Evolutionary conservation across 1,140 invertebrate genomes (phyloP), one percentile per base, ranked within the genome.

Genomic region (Drosophila grimshawi): DNA sequence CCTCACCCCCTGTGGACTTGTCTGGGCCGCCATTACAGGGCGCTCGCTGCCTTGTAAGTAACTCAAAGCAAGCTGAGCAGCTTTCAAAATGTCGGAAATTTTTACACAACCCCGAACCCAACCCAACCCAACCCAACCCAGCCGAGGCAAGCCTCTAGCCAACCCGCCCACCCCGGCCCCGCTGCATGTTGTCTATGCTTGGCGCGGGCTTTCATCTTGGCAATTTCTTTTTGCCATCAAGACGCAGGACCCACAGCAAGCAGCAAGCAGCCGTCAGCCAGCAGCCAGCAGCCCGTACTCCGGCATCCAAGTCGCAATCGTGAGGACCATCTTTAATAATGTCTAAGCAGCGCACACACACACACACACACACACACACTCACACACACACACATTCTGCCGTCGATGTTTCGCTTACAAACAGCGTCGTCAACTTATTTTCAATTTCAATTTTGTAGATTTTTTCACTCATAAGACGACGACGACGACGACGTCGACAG

Each of bases 391-490:
- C 43, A 43, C 35, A 2, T 7, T 29, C 48, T 45, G 37, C 19
- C 19, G 19, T 19, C 19, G 19, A 19, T 19, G 19, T 19, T 19
- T 43, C 46, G 51, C 49, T 64, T 39, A 53, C 78, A 85, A 85
- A 85, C 77, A 85, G 77, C 85, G 70, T 80, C 83, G 80, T 89
- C 85, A 89, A 85, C 85, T 89, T 89, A 85, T 89, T 89, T 86
- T 89, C 85, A 89, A 89, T 89, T 90, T 89, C 81, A 86, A 90
- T 90, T 90, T 90, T 86, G 76, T 81, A 88, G 80, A 88, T 88
- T 89, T 83, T 89, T 86, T 88, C 72, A 86, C 80, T 86, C 76
- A 88, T 79, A 86, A 82, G 79, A 69, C 63, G 69, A 43, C 48
- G 46, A 52, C 64, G 55, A 41, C 39, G 76, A 68, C 67, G 37